phyloP scores from a whole-genome alignment of 2,797 vertebrate genomes.

The Siniperca obscura region DNA sequence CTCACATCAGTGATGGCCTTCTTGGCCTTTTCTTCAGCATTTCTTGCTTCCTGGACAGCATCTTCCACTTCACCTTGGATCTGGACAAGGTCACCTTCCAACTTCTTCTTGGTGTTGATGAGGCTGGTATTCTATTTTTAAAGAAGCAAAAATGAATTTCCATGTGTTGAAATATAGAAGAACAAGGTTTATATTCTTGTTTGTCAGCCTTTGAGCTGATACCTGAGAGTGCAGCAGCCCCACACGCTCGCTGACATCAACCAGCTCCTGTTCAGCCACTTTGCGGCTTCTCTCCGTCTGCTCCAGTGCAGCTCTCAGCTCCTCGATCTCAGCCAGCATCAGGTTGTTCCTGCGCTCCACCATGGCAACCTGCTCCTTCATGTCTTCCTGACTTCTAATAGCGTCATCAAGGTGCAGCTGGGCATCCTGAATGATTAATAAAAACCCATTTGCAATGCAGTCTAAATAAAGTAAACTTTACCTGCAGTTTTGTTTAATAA shows the following conservation, averaged over 20 bases:
- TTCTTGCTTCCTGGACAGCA: constrained; percentile 89
- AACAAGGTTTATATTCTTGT: no score
- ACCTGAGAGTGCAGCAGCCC: constrained; percentile 85
- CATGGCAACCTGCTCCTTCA: constrained; percentile 90
- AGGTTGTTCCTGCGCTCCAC: constrained; percentile 89
- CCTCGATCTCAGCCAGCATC: constrained; percentile 89
- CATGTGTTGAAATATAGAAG: no score
- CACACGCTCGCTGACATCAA: constrained; percentile 87
- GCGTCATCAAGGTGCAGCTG: constrained; percentile 90
- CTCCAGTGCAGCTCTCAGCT: constrained; percentile 87
- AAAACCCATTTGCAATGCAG: constrained; percentile 50
- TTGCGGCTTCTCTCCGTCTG: constrained; percentile 87
- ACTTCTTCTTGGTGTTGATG: constrained; percentile 89
- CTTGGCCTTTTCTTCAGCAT: constrained; percentile 94
- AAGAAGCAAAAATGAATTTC: no score
- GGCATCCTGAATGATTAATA: constrained; percentile 80
- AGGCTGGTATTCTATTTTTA: constrained; percentile 86
- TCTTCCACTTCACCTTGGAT: constrained; percentile 91
- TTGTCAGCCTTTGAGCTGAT: no score
- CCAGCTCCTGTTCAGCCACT: constrained; percentile 90
- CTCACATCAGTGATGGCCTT: constrained; percentile 94
- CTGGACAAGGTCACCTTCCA: constrained; percentile 89
- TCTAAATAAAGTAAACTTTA: background rate
- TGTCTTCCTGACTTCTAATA: constrained; percentile 86
- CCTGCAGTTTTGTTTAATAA: background rate